Percentiles rank a stretch among this genome's conserved stretches.
These are phyloP conservation scores for Phataginus tetradactyla DNA, from an alignment of 2,797 vertebrate genomes.

Conservation along the genomic window DNA sequence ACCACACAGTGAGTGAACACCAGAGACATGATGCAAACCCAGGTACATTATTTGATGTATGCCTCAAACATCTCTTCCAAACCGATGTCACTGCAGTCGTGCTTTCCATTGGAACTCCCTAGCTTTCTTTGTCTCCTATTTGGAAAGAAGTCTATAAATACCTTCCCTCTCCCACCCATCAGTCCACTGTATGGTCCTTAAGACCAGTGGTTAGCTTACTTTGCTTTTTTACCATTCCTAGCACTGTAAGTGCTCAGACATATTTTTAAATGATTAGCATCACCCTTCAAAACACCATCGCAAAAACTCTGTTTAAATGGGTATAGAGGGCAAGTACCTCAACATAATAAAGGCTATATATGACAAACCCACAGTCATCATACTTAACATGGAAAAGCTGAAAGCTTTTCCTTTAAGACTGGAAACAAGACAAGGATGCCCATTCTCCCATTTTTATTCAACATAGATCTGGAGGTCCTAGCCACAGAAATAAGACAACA, in stretches of 20 bases:
- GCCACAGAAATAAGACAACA: too few relatives aligned
- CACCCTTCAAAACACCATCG: neutral
- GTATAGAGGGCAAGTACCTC: too few relatives aligned
- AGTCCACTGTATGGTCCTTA: neutral
- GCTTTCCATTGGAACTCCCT: neutral
- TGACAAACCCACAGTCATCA: too few relatives aligned
- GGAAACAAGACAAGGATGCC: too few relatives aligned
- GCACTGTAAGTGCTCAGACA: neutral
- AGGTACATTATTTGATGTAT: neutral
- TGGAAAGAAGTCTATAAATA: neutral
- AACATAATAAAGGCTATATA: too few relatives aligned
- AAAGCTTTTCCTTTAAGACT: too few relatives aligned
- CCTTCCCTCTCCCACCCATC: neutral
- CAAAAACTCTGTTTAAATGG: neutral
- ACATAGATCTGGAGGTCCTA: too few relatives aligned
- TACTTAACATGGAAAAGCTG: too few relatives aligned
- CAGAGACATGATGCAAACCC: neutral
- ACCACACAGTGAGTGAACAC: neutral
- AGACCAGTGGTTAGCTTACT: neutral
- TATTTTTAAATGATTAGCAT: neutral
- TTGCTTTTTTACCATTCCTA: neutral
- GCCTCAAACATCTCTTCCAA: neutral
- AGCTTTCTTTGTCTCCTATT: neutral
- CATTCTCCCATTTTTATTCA: too few relatives aligned
- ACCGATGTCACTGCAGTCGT: neutral